phyloP scores from a whole-genome alignment of 1,140 invertebrate species.

The Euglossa dilemma region DNA sequence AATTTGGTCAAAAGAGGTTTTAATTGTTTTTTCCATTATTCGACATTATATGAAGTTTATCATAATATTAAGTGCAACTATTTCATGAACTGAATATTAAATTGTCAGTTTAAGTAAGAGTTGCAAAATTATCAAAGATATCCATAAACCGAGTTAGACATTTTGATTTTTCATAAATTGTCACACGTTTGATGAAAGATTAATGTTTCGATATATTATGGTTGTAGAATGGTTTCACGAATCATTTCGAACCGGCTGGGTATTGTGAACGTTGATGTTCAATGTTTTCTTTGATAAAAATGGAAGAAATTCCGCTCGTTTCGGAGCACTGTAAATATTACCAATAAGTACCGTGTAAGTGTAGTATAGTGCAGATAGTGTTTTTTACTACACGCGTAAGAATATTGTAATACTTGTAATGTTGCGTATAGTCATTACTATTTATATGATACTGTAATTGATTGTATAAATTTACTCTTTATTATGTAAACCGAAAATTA shows the following conservation, averaged over 20 bases:
- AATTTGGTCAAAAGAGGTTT: neutral
- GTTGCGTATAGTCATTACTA: conserved; percentile 60
- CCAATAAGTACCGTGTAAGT: conserved; percentile 54
- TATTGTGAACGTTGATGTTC: conserved; percentile 13
- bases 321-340: conserved; percentile 67
- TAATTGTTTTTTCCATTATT: neutral
- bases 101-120: neutral
- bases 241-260: conserved; percentile 3
- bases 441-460: conserved; percentile 67
- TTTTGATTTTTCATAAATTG: conserved; percentile 2
- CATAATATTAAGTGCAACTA: too few species aligned
- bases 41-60: neutral
- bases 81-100: neutral
- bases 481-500: conserved; percentile 64
- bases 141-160: neutral
- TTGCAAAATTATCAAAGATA: neutral
- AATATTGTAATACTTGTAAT: conserved; percentile 59
- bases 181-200: neutral
- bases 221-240: neutral
- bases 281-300: neutral
- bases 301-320: conserved; percentile 29
- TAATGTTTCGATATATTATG: conserved; percentile 6
- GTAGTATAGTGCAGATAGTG: conserved; percentile 58
- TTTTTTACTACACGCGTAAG: conserved; percentile 71
- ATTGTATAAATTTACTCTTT: conserved; percentile 75